Conservation (phyloP, 1,140 invertebrate genomes). For the Batillaria attramentaria region DNA sequence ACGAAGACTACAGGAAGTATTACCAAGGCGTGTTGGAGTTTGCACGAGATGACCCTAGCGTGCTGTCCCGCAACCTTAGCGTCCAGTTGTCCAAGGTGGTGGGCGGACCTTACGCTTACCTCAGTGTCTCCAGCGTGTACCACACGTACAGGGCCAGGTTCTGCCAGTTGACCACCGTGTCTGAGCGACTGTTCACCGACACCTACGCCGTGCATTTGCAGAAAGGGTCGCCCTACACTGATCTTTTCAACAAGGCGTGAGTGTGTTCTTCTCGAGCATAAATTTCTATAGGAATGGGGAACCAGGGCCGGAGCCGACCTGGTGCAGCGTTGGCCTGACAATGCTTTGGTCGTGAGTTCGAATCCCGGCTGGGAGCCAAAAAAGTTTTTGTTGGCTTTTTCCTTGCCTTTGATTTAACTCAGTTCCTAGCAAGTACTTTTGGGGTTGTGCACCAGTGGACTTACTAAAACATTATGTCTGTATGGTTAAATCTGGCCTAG, state of each 20-base stretch:
- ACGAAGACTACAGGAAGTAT: slow-evolving; percentile 1
- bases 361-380: too few species aligned
- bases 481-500: too few species aligned
- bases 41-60: background rate
- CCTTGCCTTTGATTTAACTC: too few species aligned
- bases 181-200: slow-evolving; percentile 8
- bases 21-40: background rate
- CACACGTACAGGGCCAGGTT: background rate
- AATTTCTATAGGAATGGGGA: too few species aligned
- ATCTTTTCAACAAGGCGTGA: background rate
- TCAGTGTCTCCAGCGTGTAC: background rate
- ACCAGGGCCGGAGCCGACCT: too few species aligned
- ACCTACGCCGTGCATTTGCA: background rate
- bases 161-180: background rate
- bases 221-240: slow-evolving; percentile 14
- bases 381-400: too few species aligned
- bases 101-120: background rate
- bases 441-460: too few species aligned
- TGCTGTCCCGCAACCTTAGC: background rate
- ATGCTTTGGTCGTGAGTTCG: too few species aligned
- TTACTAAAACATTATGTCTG: too few species aligned
- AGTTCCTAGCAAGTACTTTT: too few species aligned
- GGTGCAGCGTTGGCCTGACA: too few species aligned
- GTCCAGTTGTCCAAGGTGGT: background rate
- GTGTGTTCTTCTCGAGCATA: too few species aligned